These are phyloP conservation scores for Cassiopea andromeda DNA, from an alignment of 30 jellyfish, hydroid and myxozoan species.

Conservation along the genomic window DNA sequence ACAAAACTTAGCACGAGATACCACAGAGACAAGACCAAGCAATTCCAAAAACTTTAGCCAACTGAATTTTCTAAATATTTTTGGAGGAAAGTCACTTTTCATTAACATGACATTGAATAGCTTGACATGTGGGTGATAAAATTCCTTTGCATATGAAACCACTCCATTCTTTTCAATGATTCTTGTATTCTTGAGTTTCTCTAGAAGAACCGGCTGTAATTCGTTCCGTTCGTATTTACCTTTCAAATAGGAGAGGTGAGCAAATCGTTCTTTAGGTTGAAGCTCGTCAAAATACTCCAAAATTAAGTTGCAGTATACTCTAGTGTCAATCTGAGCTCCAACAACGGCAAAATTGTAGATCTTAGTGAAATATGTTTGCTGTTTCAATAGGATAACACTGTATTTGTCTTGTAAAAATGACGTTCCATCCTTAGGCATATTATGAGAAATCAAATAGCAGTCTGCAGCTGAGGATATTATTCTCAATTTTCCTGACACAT, in stretches of 20 bases:
- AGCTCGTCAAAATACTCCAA: slow-evolving; percentile 18
- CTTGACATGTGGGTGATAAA: slow-evolving; percentile 62
- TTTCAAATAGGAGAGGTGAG: slow-evolving; percentile 42
- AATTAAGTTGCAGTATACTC: slow-evolving; percentile 27
- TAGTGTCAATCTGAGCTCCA: not conserved
- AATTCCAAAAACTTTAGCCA: slow-evolving; percentile 63
- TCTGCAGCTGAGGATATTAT: not conserved
- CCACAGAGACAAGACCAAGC: slow-evolving; percentile 52
- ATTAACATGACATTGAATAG: slow-evolving; percentile 39
- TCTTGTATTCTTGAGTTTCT: slow-evolving; percentile 3
- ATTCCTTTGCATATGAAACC: slow-evolving; percentile 1
- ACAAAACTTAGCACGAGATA: slow-evolving; percentile 26
- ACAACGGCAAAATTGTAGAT: slow-evolving; percentile 24
- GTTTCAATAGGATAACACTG: slow-evolving; percentile 8
- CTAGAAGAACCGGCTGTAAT: not conserved
- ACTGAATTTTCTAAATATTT: not conserved
- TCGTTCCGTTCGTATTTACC: not conserved
- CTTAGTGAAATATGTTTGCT: not conserved
- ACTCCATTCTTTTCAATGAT: slow-evolving; percentile 54
- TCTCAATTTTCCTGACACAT: not conserved
- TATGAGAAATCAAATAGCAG: slow-evolving; percentile 20
- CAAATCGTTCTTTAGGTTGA: slow-evolving; percentile 9
- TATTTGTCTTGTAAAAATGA: not conserved
- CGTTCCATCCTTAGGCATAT: slow-evolving; percentile 21
- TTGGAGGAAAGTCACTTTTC: slow-evolving; percentile 64